A percentile compares a stretch with the other conserved stretches of the same genome.
phyloP scores from a whole-genome alignment of 2,113 vertebrate genomes.

The Gnathonemus longibarbis region DNA sequence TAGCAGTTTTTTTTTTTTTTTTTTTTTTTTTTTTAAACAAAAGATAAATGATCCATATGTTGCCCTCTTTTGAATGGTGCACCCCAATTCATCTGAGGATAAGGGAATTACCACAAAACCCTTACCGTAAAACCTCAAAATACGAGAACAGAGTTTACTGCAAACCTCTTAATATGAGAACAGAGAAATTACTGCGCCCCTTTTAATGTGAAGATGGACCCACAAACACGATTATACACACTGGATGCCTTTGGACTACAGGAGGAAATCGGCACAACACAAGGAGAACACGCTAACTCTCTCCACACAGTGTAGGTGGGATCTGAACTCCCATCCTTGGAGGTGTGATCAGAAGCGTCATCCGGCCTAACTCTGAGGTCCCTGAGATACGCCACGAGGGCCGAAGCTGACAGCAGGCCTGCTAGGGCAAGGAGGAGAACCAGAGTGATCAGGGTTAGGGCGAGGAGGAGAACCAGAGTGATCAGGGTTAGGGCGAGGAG shows the following conservation, averaged over 20 bases:
- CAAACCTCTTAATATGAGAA: not conserved
- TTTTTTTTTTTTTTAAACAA: not conserved
- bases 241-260: not conserved
- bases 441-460: not conserved
- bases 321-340: not conserved
- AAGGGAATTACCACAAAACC: not conserved
- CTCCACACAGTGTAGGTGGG: not conserved
- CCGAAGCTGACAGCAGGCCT: not conserved
- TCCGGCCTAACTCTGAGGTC: not conserved
- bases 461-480: not conserved
- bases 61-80: not conserved
- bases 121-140: not conserved
- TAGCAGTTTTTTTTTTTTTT: not conserved
- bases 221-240: not conserved
- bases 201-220: not conserved
- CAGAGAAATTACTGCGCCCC: not conserved
- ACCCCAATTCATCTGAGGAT: not conserved
- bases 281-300: not conserved
- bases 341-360: not conserved
- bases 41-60: not conserved
- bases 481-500: too few relatives aligned
- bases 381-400: not conserved
- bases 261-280: not conserved
- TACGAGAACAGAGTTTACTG: not conserved
- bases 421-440: not conserved